Base-by-base conservation (phyloP, 1,140 invertebrate species). In the Aphis gossypii region DNA sequence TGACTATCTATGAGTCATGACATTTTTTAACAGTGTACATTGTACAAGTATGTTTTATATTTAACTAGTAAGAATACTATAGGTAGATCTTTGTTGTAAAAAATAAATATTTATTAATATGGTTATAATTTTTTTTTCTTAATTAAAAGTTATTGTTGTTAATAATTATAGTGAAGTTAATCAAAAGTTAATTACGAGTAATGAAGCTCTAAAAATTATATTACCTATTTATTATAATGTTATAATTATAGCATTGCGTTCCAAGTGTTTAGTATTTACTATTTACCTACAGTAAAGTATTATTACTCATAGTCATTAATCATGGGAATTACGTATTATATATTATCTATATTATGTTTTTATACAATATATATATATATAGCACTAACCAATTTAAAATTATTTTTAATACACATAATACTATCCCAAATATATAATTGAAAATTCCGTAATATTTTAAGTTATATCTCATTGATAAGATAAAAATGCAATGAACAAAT, bases 281-380 rank as follows among this genome's bases (percentile, higher is more conserved):
- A 76, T 76, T 76, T 76, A 76, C n/a, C 60, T 76, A 76, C n/a
- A 76, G n/a, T n/a, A 18, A 76, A 76, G n/a, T n/a, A 76, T 76
- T 35, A n/a, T 76, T 76, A 76, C 30, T 76, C 30, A 76, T 76
- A 76, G 30, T 76, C 60, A 76, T 76, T 18, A 76, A 21, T 76
- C 30, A 35, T 23, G n/a, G 30, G 60, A 76, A 76, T n/a, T 76
- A 76, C 30, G 60, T 76, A 68, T 68, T n/a, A n/a, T 18, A n/a
- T 68, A 68, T n/a, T 68, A n/a, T 68, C 14, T 68, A 76, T n/a
- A n/a, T 76, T 30, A 76, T n/a, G n/a, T 18, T 18, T 14, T 76
- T n/a, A n/a, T n/a, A 14, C n/a, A 18, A n/a, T 51, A 2, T 51
- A 51, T 18, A 3, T 51, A 51, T 51, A 51, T 46, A 51, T 46